Evolutionary conservation across 2,113 vertebrate genomes (phyloP).

Genomic region (Rhizomys pruinosus): DNA sequence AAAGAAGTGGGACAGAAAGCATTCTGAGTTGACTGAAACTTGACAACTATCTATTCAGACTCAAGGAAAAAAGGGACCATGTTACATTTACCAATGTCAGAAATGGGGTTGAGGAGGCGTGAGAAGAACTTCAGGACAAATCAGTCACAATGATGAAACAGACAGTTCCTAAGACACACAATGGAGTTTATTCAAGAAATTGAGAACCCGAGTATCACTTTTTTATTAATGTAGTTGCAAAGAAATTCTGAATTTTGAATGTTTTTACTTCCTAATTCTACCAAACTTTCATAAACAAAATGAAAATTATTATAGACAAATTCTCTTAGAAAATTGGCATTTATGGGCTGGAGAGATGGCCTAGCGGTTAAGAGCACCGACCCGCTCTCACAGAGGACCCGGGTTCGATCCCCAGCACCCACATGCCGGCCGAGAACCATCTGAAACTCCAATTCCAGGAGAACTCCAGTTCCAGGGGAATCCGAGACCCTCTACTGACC

Average conservation of each 20-base stretch:
- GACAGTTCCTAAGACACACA: neutral
- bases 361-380: too few relatives aligned
- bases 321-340: neutral
- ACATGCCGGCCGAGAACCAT: too few relatives aligned
- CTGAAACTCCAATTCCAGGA: too few relatives aligned
- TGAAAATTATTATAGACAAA: neutral
- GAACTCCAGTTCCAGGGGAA: too few relatives aligned
- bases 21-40: slow-evolving; percentile 20
- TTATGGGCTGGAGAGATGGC: too few relatives aligned
- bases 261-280: neutral
- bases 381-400: too few relatives aligned
- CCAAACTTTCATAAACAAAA: neutral
- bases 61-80: neutral
- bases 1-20: neutral
- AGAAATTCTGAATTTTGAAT: neutral
- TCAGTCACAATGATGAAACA: neutral
- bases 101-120: neutral
- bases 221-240: neutral
- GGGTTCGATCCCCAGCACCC: too few relatives aligned
- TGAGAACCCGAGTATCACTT: neutral
- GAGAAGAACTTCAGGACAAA: neutral
- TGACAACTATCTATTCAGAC: slow-evolving; percentile 26
- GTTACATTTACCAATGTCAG: neutral
- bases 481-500: too few relatives aligned
- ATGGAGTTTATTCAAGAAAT: neutral